Evolutionary conservation across 2,113 vertebrate genomes (phyloP), one percentile per base, ranked within the genome.

Genomic region (Nannospalax galili): DNA sequence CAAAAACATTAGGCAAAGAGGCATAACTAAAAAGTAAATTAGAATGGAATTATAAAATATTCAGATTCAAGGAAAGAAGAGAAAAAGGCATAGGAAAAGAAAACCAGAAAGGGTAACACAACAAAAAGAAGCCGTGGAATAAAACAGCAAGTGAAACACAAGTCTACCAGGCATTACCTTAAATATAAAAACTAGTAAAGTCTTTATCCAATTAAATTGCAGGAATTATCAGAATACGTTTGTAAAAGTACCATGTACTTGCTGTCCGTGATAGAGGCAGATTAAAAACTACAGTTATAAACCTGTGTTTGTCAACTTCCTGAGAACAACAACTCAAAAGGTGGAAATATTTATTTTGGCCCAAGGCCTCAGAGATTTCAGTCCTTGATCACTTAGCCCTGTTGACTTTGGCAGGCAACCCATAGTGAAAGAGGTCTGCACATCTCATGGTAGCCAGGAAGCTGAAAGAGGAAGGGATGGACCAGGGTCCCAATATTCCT

Each of bases 41-140:
- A 73, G 62, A 93, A 62, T 93, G 6, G 30, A 91, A 82, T 72
- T 86, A 11, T 89, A 48, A 80, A 35, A 56, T 48, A 56, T 7
- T 32, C 45, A 94, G 90, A 79, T 58, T 32, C 9, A 91, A 58
- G 77, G 14, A 45, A 84, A n/a, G 45, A 88, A 93, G 62, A 84
- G 79, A 94, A 77, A 10, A 32, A 80, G 15, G 67, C 88, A 70
- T 2, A 81, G 26, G 67, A 85, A 52, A 45, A 84, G 1, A 52
- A 85, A 94, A 88, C 32, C 24, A 88, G 62, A 84, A 24, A 17
- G 67, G 32, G 78, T 75, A 91, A 85, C 5, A 56, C 30, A 92
- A 2, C 48, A 35, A 30, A 20, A 35, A 52, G 45, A 35, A 35
- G 35, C n/a, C n/a, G n/a, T n/a, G n/a, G n/a, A n/a, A n/a, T 40